Base-by-base conservation (phyloP, 2,888 invertebrate genomes). In the Luffia ferchaultella region DNA sequence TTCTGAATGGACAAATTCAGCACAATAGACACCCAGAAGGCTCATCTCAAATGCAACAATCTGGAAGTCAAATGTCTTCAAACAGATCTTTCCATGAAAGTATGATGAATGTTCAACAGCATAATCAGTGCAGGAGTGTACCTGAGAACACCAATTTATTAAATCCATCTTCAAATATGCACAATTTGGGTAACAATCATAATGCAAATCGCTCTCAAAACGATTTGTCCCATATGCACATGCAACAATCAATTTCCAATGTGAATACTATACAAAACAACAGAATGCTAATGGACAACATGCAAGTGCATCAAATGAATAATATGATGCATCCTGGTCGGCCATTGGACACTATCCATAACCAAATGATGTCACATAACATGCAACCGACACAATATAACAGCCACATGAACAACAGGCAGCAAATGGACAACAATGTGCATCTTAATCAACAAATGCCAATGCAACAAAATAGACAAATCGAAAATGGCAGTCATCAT, bases 1-100 rank as follows among this genome's bases (percentile, higher is more conserved):
- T 85, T 50, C 73, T 79, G 76, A 83, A 77, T 62, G 82, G 83
- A 19, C 83, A 83, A 63, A 82, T 83, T 46, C 80, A 82, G 55
- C 79, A 83, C 53, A 72, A 73, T 58, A 67, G 80, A 20, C 72
- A 72, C 62, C 60, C 71, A 43, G 72, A 85, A 48, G 71, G 62
- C 59, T 68, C 62, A 56, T 66, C 62, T 57, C 71, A 84, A 68
- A 59, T 85, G 64, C 71, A 73, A 57, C 76, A 76, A 20, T 30
- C 17, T 16, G 53, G 42, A 52, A 74, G 67, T 57, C 77, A 75
- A 62, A 63, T 63, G 41, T 51, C 65, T 18, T 54, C 69, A 1
- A 74, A 62, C 52, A 68, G 82, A 62, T 64, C 68, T 9, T 83
- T 74, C 57, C 80, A 80, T 53, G 82, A 83, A 16, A 79, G 75